Percentiles rank a stretch among this genome's conserved stretches.
These are phyloP conservation scores for Zaprionus lachaisei DNA, from an alignment of 1,140 invertebrate species.

Conservation along the genomic window DNA sequence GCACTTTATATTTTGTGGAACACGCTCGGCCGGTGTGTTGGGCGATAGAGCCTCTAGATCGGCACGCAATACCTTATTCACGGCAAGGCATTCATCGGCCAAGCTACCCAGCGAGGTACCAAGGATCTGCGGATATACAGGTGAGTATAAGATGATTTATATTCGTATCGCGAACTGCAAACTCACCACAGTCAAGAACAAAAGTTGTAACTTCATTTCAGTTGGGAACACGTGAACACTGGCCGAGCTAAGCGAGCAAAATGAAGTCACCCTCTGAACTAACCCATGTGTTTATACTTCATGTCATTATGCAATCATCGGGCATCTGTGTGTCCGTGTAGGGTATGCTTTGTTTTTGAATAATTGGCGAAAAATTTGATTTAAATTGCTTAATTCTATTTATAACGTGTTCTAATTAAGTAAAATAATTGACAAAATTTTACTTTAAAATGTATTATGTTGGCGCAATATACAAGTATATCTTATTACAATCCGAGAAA, in stretches of 20 bases:
- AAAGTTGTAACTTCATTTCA: neutral
- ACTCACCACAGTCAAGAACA: constrained; percentile 3
- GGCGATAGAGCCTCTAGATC: constrained; percentile 18
- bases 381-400: too few species aligned
- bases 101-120: neutral
- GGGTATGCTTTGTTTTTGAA: neutral
- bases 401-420: neutral
- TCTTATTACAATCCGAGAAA: too few species aligned
- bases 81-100: constrained; percentile 1
- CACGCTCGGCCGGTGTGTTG: neutral
- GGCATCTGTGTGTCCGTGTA: neutral
- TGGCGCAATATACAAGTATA: too few species aligned
- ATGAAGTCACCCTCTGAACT: constrained; percentile 9
- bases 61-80: constrained; percentile 14
- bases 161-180: neutral
- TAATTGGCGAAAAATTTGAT: neutral
- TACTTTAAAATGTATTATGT: too few species aligned
- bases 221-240: neutral
- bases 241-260: neutral
- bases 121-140: neutral
- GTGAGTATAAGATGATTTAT: neutral
- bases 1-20: constrained; percentile 39
- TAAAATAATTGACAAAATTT: neutral
- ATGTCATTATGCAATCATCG: constrained; percentile 7
- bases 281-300: constrained; percentile 11